Evolutionary conservation across 2,888 invertebrate genomes (phyloP).

Genomic region (Ypsolopha scabrella): DNA sequence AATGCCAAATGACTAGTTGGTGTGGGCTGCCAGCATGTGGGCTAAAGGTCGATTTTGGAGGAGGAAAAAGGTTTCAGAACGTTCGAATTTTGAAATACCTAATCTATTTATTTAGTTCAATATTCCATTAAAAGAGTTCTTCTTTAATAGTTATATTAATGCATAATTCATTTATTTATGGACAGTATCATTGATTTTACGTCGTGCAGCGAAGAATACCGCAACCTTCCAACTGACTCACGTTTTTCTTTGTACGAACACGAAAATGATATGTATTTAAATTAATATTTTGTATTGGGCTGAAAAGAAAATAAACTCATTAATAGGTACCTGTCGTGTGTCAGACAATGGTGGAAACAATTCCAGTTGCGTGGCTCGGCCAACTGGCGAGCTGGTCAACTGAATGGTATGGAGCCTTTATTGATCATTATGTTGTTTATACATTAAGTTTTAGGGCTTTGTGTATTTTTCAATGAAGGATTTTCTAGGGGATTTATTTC

Average conservation of each 20-base stretch:
- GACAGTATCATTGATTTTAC: background rate
- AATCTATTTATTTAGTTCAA: background rate
- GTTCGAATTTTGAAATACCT: background rate
- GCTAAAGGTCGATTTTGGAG: conserved; percentile 48
- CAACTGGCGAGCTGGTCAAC: conserved; percentile 43
- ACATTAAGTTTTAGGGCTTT: background rate
- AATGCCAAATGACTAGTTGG: conserved; percentile 50
- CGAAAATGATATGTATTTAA: conserved; percentile 1
- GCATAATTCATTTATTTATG: background rate
- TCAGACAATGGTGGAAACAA: conserved; percentile 42
- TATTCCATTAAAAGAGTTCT: background rate
- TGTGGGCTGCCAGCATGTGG: conserved; percentile 58
- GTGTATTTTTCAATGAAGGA: background rate
- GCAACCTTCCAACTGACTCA: background rate
- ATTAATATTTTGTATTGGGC: background rate
- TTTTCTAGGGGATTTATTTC: no score
- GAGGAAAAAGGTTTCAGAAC: background rate
- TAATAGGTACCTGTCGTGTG: conserved; percentile 35
- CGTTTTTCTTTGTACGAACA: background rate
- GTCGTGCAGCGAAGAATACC: background rate
- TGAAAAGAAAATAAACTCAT: conserved; percentile 26
- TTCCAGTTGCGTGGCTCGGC: conserved; percentile 48
- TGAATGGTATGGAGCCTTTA: conserved; percentile 18
- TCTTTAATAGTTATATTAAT: background rate
- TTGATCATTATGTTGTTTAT: background rate